Base-by-base conservation (phyloP, 92 coral and sea anemone genomes). In the Porites lobata region DNA sequence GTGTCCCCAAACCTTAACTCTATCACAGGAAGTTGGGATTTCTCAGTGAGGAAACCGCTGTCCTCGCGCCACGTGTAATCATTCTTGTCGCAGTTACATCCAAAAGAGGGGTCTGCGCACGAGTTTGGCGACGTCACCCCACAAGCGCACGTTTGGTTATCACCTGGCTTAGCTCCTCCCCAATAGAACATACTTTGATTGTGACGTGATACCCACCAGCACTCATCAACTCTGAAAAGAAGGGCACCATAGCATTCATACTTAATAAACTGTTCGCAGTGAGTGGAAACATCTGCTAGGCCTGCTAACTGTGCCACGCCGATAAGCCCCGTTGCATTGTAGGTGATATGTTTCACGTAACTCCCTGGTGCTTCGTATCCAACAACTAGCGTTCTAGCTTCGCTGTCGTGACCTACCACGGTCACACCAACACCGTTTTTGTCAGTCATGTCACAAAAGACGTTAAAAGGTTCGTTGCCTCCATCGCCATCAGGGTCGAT, bases 181-280 rank as follows among this genome's bases (percentile, higher is more conserved):
- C 66, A 62, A n/a, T 65, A 65, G 11, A 8, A 0, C 38, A 65
- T 65, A 3, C 8, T 65, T 10, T 65, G 2, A 0, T 21, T 8
- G 21, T 65, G 15, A 65, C 69, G 29, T 65, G 29, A 65, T 9
- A n/a, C 69, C 69, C 69, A 65, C 69, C 69, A 65, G 24, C 69
- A 22, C 1, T 18, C 10, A 65, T 12, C 32, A 18, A 21, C 21
- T 1, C 9, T 1, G 19, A 65, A 18, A 10, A 65, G 69, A 9
- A n/a, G 6, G 11, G 69, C 19, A 26, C 2, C 1, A n/a, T 18
- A 1, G 15, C 61, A 56, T 56, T 56, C 61, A 14, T 56, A 56
- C 61, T 56, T 56, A 56, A 56, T 56, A 65, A 65, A 19, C 69
- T 65, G 69, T 26, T 65, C 69, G 69, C 69, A 65, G 69, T 65